Evolutionary conservation across 2,888 invertebrate species (phyloP).

Genomic region (Ophioninae sp.): DNA sequence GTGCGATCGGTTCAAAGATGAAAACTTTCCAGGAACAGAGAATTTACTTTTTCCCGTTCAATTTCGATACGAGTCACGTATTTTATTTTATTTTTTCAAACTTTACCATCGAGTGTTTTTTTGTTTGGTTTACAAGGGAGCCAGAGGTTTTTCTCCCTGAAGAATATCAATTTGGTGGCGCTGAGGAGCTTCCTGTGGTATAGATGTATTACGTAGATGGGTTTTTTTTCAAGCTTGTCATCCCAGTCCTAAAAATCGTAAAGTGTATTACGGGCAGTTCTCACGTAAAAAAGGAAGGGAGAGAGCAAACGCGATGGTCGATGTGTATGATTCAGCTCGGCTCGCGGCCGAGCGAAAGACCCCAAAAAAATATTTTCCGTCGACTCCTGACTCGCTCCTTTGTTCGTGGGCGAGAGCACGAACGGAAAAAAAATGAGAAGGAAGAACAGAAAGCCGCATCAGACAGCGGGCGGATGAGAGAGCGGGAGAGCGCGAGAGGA

Average conservation of each 20-base stretch:
- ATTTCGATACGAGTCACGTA: conserved; percentile 17
- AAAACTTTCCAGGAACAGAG: conserved; percentile 13
- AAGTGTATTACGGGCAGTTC: conserved; percentile 45
- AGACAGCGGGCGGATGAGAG: conserved; percentile 29
- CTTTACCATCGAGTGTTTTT: conserved; percentile 22
- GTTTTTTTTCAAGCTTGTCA: conserved; percentile 38
- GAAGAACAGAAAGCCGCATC: conserved; percentile 24
- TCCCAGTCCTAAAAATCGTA: conserved; percentile 40
- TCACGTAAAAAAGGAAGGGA: conserved; percentile 30
- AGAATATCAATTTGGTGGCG: conserved; percentile 36
- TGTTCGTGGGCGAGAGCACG: conserved; percentile 51
- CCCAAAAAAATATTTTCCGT: conserved; percentile 51
- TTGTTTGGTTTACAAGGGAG: background rate
- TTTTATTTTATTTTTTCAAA: conserved; percentile 30
- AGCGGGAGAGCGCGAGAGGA: conserved; percentile 31
- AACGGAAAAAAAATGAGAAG: conserved; percentile 47
- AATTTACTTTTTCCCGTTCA: background rate
- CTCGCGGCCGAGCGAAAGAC: conserved; percentile 15
- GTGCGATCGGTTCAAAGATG: conserved; percentile 6
- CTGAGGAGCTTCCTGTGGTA: conserved; percentile 26
- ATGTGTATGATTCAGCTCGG: conserved; percentile 43
- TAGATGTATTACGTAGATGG: conserved; percentile 34
- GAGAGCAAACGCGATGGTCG: conserved; percentile 7
- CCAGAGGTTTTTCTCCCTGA: background rate
- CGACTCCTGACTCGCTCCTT: conserved; percentile 55